Evolutionary conservation across 2,797 vertebrate species (phyloP).

Genomic region (Loriculus beryllinus): DNA sequence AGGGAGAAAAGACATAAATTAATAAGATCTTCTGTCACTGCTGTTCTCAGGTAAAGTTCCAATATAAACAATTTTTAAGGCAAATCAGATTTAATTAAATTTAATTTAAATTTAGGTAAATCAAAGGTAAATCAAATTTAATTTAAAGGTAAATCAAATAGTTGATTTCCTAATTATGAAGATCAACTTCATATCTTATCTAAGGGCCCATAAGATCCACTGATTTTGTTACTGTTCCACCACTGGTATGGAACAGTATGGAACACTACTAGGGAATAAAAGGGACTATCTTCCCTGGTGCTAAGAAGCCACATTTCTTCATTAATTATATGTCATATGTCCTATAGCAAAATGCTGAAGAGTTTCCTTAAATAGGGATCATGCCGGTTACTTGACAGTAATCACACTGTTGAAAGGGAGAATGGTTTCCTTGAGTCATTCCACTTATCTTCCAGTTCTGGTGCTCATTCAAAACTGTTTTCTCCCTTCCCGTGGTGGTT

Average conservation of each 20-base stretch:
- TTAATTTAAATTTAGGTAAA: too few species aligned
- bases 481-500: neutral
- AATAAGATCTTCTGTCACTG: neutral
- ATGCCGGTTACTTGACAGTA: neutral
- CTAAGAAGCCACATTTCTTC: neutral
- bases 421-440: neutral
- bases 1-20: neutral
- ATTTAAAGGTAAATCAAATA: neutral
- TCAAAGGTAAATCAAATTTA: too few species aligned
- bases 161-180: neutral
- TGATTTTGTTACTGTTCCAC: neutral
- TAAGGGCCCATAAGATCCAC: neutral
- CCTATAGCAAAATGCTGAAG: neutral
- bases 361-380: neutral
- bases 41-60: neutral
- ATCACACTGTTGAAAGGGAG: neutral
- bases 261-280: neutral
- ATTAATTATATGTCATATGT: neutral
- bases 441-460: neutral
- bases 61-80: neutral
- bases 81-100: neutral
- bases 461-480: conserved; percentile 8
- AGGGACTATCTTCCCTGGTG: neutral
- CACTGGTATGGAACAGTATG: neutral
- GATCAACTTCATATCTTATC: neutral